These are phyloP conservation scores for Pyrrhia umbra DNA, from an alignment of 2,888 invertebrate species.

Conservation along the genomic window DNA sequence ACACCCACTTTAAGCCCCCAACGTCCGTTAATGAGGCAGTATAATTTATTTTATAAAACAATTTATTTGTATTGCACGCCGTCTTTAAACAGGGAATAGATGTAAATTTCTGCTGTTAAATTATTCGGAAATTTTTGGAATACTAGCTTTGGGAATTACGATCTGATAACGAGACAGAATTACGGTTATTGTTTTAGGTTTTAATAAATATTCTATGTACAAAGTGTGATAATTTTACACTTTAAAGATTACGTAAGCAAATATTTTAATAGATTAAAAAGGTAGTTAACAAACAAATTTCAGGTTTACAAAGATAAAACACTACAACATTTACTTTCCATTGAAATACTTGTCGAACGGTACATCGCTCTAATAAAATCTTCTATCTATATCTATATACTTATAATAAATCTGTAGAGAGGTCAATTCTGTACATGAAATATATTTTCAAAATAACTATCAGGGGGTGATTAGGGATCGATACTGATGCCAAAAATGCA, in stretches of 20 bases:
- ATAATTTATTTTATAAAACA: slow-evolving; percentile 75
- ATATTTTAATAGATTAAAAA: slow-evolving; percentile 2
- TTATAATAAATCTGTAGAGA: too few species aligned
- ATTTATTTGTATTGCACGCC: slow-evolving; percentile 68
- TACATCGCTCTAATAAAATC: too few species aligned
- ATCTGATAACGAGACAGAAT: slow-evolving; percentile 51
- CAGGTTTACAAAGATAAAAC: too few species aligned
- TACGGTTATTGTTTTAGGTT: slow-evolving; percentile 47
- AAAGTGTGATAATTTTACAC: slow-evolving; percentile 25
- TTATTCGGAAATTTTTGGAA: slow-evolving; percentile 59
- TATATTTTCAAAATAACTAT: too few species aligned
- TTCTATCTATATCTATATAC: too few species aligned
- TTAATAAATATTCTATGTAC: slow-evolving; percentile 43
- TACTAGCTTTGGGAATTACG: slow-evolving; percentile 40
- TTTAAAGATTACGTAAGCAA: background rate
- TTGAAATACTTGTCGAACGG: too few species aligned
- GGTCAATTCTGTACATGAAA: too few species aligned
- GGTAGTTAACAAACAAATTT: background rate
- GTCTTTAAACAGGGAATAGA: slow-evolving; percentile 38
- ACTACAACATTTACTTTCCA: too few species aligned
- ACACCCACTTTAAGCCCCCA: slow-evolving; percentile 64
- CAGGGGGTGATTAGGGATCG: too few species aligned
- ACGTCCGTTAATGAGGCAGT: slow-evolving; percentile 72
- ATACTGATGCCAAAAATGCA: too few species aligned
- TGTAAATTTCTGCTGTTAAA: slow-evolving; percentile 49